These are phyloP conservation scores for Iphiclides podalirius DNA, from an alignment of 2,888 invertebrate genomes.

Conservation along the genomic window DNA sequence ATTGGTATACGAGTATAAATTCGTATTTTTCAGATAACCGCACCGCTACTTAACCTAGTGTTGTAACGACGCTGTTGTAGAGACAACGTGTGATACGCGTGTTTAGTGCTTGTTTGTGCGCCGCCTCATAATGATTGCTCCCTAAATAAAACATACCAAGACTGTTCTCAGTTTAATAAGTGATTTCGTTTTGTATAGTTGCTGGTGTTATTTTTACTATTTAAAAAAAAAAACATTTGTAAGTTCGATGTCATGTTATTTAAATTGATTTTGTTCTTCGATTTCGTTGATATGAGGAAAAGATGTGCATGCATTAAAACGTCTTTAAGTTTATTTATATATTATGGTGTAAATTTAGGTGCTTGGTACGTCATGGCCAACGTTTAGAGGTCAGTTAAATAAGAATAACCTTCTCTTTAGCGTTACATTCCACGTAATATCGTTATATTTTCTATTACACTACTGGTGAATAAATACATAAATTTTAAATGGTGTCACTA, in stretches of 20 bases:
- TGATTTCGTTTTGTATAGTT: slow-evolving; percentile 6
- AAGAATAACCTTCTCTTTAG: neutral
- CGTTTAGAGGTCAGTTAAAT: slow-evolving; percentile 9
- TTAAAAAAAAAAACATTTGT: too few relatives aligned
- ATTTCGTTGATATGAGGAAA: too few relatives aligned
- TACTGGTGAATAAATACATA: too few relatives aligned
- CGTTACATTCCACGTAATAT: too few relatives aligned
- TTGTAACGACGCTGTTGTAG: slow-evolving; percentile 32
- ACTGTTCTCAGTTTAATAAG: neutral
- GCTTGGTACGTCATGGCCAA: slow-evolving; percentile 6
- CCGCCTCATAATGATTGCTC: slow-evolving; percentile 47
- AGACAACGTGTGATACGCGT: slow-evolving; percentile 41
- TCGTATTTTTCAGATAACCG: slow-evolving; percentile 27
- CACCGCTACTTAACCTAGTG: slow-evolving; percentile 31
- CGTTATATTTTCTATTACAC: too few relatives aligned
- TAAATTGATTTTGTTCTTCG: too few relatives aligned
- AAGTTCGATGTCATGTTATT: neutral
- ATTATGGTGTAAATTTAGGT: slow-evolving; percentile 9
- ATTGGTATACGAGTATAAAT: slow-evolving; percentile 5
- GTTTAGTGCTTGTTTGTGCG: slow-evolving; percentile 55
- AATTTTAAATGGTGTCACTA: too few relatives aligned
- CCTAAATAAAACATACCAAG: slow-evolving; percentile 32
- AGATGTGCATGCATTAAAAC: too few relatives aligned
- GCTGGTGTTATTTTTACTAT: neutral
- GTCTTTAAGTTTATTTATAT: neutral